Conservation (phyloP, 2,888 invertebrate genomes). For the Dryococelus australis region DNA sequence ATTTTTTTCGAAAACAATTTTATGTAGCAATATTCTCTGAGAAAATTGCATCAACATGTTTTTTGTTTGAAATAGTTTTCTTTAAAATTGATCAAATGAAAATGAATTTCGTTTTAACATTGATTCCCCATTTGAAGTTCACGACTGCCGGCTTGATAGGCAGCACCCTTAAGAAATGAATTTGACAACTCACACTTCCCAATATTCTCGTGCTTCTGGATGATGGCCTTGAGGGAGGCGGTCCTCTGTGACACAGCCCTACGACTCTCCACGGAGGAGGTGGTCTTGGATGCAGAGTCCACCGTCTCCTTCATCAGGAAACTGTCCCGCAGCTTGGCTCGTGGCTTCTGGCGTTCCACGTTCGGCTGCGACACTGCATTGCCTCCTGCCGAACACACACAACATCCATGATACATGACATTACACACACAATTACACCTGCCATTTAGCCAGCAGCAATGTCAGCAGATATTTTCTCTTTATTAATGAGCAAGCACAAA, state of each 20-base stretch:
- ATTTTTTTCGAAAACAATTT: no score
- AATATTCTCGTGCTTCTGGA: conserved; percentile 53
- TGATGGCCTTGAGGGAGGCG: conserved; percentile 51
- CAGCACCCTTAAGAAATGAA: neutral
- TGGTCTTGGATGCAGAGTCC: conserved; percentile 13
- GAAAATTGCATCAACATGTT: no score
- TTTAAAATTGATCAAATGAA: no score
- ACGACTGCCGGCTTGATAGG: no score
- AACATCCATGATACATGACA: conserved; percentile 50
- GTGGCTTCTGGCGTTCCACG: conserved; percentile 50
- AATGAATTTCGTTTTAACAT: no score
- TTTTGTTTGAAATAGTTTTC: no score
- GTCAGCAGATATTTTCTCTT: no score
- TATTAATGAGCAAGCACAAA: no score
- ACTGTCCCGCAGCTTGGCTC: conserved; percentile 52
- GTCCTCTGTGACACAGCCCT: conserved; percentile 39
- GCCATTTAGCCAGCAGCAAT: neutral
- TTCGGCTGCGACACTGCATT: conserved; percentile 39
- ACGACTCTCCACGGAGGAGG: conserved; percentile 39
- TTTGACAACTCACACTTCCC: conserved; percentile 38
- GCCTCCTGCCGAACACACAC: conserved; percentile 44
- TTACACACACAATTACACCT: conserved; percentile 16
- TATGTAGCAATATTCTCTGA: no score
- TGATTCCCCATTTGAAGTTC: no score
- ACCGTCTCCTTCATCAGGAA: conserved; percentile 48